Conservation (phyloP, 2,113 vertebrate genomes). For the Lota lota region DNA sequence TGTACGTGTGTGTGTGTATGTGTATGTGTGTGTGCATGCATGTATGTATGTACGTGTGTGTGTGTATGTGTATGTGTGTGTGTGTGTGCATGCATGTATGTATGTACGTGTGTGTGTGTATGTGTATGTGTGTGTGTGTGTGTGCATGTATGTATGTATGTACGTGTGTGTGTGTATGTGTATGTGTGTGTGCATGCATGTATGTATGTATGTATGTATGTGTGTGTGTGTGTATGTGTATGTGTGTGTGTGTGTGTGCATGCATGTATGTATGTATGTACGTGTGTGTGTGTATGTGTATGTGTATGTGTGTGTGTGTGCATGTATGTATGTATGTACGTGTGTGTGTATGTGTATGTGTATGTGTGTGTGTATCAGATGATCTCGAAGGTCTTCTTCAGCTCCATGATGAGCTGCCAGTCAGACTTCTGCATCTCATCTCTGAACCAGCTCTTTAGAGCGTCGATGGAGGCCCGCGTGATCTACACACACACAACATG, state of each 20-base stretch:
- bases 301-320: constrained; percentile 34
- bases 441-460: constrained; percentile 98
- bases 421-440: constrained; percentile 97
- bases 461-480: constrained; percentile 94
- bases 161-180: constrained; percentile 25
- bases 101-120: no score
- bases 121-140: neutral
- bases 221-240: no score
- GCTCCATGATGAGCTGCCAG: constrained; percentile 98
- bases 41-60: no score
- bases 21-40: no score
- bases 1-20: no score
- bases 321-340: constrained; percentile 27
- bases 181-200: constrained; percentile 44
- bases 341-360: constrained; percentile 12
- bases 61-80: no score
- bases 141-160: no score
- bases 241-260: neutral
- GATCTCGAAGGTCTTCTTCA: constrained; percentile 99
- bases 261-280: neutral
- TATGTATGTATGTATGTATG: no score
- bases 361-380: constrained; percentile 69
- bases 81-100: neutral
- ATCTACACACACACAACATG: constrained; percentile 73
- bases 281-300: constrained; percentile 27